phyloP scores from a whole-genome alignment of 2,113 vertebrate genomes.

The Emydura subglobosa region DNA sequence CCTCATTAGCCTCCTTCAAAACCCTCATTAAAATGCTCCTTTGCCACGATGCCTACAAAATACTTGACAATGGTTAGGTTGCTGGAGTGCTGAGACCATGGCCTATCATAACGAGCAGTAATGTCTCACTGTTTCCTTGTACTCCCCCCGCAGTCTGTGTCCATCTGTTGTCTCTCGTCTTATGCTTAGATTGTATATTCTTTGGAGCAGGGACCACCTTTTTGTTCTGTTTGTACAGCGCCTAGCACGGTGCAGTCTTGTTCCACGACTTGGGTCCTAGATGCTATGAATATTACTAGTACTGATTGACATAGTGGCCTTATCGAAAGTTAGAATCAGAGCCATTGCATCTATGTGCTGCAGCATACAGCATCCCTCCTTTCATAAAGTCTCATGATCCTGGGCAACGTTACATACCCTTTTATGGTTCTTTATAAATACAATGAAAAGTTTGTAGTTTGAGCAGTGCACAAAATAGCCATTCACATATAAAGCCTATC shows the following conservation, averaged over 20 bases:
- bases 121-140: background rate
- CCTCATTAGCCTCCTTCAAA: background rate
- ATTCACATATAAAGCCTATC: background rate
- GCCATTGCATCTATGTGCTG: background rate
- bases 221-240: background rate
- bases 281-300: background rate
- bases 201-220: background rate
- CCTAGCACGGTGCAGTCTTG: background rate
- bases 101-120: background rate
- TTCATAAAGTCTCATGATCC: background rate
- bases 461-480: constrained; percentile 23
- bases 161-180: background rate
- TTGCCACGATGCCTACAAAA: background rate
- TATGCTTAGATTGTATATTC: background rate
- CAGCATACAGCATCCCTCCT: background rate
- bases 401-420: constrained; percentile 9
- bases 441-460: constrained; percentile 30
- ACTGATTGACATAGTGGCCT: background rate
- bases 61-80: background rate
- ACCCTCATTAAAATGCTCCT: background rate
- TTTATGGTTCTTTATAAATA: background rate
- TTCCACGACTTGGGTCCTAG: background rate
- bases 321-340: background rate
- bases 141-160: background rate
- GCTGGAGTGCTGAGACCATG: background rate